Evolutionary conservation across 2,888 invertebrate genomes (phyloP).

Genomic region (Rhamphomyia laevipes): DNA sequence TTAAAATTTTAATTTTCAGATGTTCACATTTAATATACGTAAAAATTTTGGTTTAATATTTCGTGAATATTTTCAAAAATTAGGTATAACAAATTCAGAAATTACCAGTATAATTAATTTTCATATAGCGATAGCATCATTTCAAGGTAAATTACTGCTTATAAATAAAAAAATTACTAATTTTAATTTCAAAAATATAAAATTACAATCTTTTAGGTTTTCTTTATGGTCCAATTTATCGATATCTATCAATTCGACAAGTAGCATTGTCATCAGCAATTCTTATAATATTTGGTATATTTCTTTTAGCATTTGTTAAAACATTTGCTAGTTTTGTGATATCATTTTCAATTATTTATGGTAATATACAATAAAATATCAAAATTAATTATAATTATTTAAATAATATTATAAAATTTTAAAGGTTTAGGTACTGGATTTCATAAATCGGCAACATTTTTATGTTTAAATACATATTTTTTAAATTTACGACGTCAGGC

Average conservation of each 20-base stretch:
- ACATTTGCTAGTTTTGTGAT: conserved; percentile 52
- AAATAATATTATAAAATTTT: too few relatives aligned
- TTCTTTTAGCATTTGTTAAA: conserved; percentile 49
- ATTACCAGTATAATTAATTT: conserved; percentile 61
- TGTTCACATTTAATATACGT: conserved; percentile 51
- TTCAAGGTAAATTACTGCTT: conserved; percentile 57
- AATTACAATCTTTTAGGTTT: conserved; percentile 30
- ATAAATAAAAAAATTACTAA: too few relatives aligned
- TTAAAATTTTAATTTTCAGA: conserved; percentile 39
- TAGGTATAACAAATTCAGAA: conserved; percentile 52
- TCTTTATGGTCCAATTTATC: conserved; percentile 59
- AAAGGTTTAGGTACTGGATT: conserved; percentile 41
- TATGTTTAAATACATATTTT: conserved; percentile 58
- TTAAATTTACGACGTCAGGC: conserved; percentile 50
- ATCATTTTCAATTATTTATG: conserved; percentile 55
- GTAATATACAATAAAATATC: conserved; percentile 33
- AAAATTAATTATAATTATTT: conserved; percentile 17
- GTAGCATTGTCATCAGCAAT: conserved; percentile 52
- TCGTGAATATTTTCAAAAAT: conserved; percentile 46
- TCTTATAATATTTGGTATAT: conserved; percentile 46
- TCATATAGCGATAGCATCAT: conserved; percentile 56
- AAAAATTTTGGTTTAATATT: conserved; percentile 65
- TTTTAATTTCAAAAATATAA: too few relatives aligned
- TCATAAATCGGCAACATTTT: conserved; percentile 48
- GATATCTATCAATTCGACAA: conserved; percentile 55